phyloP scores from a whole-genome alignment of 2,113 vertebrate genomes.

The Hippotragus niger region DNA sequence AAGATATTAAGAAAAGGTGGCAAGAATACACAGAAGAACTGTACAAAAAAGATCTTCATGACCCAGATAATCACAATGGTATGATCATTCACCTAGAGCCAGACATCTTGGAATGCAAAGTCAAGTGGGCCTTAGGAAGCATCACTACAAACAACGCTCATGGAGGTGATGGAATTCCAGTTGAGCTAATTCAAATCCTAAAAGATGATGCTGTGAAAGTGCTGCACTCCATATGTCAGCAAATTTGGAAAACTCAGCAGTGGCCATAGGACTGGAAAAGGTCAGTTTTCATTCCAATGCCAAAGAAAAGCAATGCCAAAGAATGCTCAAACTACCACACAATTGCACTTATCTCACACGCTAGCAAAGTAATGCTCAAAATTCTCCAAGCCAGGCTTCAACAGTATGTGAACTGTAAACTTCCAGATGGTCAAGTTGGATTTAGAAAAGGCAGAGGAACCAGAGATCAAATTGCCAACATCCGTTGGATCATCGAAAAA shows the following conservation, averaged over 20 bases:
- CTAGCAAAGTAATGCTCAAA: neutral
- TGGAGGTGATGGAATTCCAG: neutral
- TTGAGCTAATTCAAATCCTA: neutral
- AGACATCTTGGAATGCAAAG: neutral
- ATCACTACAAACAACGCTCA: neutral
- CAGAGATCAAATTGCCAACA: neutral
- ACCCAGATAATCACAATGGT: neutral
- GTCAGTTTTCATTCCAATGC: neutral
- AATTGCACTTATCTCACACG: neutral
- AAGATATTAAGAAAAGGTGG: neutral
- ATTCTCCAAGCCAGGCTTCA: neutral
- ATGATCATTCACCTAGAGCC: neutral
- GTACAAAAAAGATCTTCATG: neutral
- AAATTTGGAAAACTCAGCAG: neutral
- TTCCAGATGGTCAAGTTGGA: neutral
- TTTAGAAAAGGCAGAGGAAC: neutral
- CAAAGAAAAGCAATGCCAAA: neutral
- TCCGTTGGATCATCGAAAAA: rapidly evolving
- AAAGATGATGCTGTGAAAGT: neutral
- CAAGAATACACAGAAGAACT: neutral
- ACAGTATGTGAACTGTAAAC: neutral
- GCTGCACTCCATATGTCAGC: neutral
- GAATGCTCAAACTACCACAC: neutral
- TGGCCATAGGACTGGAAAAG: neutral
- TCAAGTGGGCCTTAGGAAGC: neutral